Evolutionary conservation across 1,140 invertebrate species (phyloP), one percentile per base, ranked within the genome.

Genomic region (Plectus sambesii): DNA sequence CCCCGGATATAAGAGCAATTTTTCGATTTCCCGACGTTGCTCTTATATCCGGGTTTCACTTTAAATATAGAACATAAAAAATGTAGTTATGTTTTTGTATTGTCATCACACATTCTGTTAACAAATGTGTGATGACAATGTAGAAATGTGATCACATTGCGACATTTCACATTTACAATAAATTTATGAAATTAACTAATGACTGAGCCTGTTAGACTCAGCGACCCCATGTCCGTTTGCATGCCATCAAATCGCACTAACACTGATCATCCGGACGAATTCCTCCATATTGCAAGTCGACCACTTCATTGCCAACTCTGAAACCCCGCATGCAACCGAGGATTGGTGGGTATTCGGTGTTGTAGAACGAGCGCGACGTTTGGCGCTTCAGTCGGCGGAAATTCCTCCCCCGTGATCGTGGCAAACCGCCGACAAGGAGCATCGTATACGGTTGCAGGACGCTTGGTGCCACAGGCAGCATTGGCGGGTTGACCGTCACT

Each of bases 301-400:
- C 42, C 2, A 42, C 36, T 35, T 47, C 19, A 12, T 35, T 36
- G 15, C 46, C 58, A 24, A 59, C 36, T 30, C 51, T 41, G 27
- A 60, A 38, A 24, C 58, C 58, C 15, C 58, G 60, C 48, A 60
- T 59, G 29, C 58, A 60, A 8, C 58, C 58, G 4, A 54, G 35
- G 15, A 60, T 35, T 19, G 42, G 30, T 9, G 58, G 60, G 1
- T 62, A 22, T 12, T 42, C 36, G 0, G 58, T 59, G 15, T 44
- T 37, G 36, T 60, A 60, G 33, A 55, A 54, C 2, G 56, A 53
- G 3, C 49, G 42, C 40, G 56, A 39, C 2, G n/a, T n/a, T n/a
- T 56, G 42, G 17, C 54, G 40, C 26, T 59, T 53, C 5, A 23
- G 26, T 12, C 27, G 47, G 6, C 26, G 24, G 23, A 20, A 15